Conservation (phyloP, 2,113 vertebrate genomes). For the Scomber colias region DNA sequence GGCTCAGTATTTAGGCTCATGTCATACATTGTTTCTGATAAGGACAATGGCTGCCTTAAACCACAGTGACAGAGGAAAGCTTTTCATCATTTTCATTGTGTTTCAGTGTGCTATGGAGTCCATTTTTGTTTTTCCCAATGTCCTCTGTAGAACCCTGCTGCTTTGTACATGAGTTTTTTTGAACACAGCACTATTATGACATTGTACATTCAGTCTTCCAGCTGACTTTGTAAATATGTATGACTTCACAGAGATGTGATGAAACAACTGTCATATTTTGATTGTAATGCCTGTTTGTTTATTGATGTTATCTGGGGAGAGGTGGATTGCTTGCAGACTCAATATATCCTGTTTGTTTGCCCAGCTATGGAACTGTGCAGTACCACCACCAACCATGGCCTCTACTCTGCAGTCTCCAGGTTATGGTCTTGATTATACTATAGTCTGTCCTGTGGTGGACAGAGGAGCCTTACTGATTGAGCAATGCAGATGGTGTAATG, state of each 20-base stretch:
- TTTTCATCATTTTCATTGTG: constrained; percentile 40
- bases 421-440: constrained; percentile 48
- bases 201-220: constrained; percentile 27
- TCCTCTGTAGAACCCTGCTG: neutral
- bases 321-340: constrained; percentile 52
- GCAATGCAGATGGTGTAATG: neutral
- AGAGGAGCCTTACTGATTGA: constrained; percentile 2
- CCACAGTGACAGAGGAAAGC: constrained; percentile 18
- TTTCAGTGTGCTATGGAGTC: constrained; percentile 43
- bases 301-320: constrained; percentile 54
- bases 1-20: constrained; percentile 30
- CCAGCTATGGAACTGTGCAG: neutral
- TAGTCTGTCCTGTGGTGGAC: constrained; percentile 13
- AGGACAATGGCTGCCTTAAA: constrained; percentile 49
- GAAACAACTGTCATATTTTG: constrained; percentile 30
- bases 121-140: neutral
- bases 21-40: constrained; percentile 55
- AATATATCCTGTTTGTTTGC: constrained; percentile 38
- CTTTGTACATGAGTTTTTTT: constrained; percentile 12
- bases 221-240: constrained; percentile 40
- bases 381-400: neutral
- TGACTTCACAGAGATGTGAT: constrained; percentile 37
- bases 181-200: neutral
- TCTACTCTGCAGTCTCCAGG: constrained; percentile 9
- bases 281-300: constrained; percentile 52